Conservation (phyloP, 2,888 invertebrate species). For the Lasioglossum morio region DNA sequence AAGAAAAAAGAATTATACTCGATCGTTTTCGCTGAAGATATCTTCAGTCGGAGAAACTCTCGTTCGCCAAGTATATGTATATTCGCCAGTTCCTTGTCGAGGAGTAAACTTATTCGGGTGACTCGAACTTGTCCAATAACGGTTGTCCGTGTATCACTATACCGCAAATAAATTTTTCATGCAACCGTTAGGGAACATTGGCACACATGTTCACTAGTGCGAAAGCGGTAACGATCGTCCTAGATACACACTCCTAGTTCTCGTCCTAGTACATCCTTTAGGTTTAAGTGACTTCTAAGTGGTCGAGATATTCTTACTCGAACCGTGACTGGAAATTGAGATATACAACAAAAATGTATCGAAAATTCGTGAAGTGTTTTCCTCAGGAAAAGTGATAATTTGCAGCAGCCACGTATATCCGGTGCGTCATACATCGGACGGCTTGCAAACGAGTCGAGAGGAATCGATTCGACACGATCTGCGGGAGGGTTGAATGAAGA, state of each 20-base stretch:
- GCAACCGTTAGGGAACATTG: neutral
- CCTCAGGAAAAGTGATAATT: slow-evolving; percentile 19
- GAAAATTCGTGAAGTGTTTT: slow-evolving; percentile 22
- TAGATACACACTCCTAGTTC: neutral
- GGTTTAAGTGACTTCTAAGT: neutral
- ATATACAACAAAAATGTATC: neutral
- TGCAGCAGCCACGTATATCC: slow-evolving; percentile 42
- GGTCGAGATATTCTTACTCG: neutral
- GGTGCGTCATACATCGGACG: slow-evolving; percentile 62
- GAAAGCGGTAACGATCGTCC: slow-evolving; percentile 40
- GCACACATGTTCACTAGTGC: neutral
- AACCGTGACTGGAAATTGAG: neutral
- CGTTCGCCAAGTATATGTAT: neutral
- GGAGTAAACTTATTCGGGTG: neutral
- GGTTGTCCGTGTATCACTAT: neutral
- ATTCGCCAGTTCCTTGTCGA: neutral
- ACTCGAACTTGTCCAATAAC: neutral
- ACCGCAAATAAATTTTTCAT: neutral
- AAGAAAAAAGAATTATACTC: neutral
- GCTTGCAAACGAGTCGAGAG: slow-evolving; percentile 74
- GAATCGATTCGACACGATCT: slow-evolving; percentile 74
- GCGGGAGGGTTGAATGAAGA: slow-evolving; percentile 58
- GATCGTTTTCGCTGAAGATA: neutral
- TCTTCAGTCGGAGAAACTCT: neutral
- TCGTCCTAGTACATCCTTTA: neutral